Percentiles rank a stretch among this genome's conserved stretches.
Conservation (phyloP, 2,888 invertebrate species). For the Archips xylosteana region DNA sequence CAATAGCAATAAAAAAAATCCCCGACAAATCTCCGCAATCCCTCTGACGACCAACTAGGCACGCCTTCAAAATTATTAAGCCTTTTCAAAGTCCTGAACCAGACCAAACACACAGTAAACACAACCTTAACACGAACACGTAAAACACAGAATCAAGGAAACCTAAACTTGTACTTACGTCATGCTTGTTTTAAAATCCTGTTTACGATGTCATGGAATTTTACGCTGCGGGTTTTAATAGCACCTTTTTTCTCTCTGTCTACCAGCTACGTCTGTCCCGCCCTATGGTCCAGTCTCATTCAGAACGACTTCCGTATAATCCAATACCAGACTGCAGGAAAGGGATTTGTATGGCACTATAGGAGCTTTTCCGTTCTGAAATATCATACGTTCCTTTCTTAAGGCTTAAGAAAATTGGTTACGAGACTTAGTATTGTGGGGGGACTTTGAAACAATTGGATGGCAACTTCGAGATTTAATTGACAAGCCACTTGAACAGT, state of each 20-base stretch:
- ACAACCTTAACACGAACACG: constrained; percentile 39
- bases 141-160: constrained; percentile 42
- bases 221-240: constrained; percentile 76
- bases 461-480: neutral
- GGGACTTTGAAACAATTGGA: constrained; percentile 39
- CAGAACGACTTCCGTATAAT: constrained; percentile 73
- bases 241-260: constrained; percentile 45
- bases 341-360: constrained; percentile 70
- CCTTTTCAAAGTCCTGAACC: constrained; percentile 62
- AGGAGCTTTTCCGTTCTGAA: constrained; percentile 62
- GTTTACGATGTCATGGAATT: constrained; percentile 78
- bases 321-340: constrained; percentile 68
- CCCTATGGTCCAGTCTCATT: constrained; percentile 68
- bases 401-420: constrained; percentile 66
- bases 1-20: constrained; percentile 78
- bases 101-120: constrained; percentile 45
- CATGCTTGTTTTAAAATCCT: constrained; percentile 63
- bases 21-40: constrained; percentile 77
- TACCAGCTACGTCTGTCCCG: constrained; percentile 47
- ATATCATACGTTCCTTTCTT: constrained; percentile 65
- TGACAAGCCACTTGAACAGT: no score
- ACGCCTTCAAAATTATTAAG: constrained; percentile 83
- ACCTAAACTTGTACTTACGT: constrained; percentile 50
- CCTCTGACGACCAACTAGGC: constrained; percentile 77
- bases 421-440: constrained; percentile 53